Evolutionary conservation across 2,888 invertebrate species (phyloP).

Genomic region (Hypena proboscidalis): DNA sequence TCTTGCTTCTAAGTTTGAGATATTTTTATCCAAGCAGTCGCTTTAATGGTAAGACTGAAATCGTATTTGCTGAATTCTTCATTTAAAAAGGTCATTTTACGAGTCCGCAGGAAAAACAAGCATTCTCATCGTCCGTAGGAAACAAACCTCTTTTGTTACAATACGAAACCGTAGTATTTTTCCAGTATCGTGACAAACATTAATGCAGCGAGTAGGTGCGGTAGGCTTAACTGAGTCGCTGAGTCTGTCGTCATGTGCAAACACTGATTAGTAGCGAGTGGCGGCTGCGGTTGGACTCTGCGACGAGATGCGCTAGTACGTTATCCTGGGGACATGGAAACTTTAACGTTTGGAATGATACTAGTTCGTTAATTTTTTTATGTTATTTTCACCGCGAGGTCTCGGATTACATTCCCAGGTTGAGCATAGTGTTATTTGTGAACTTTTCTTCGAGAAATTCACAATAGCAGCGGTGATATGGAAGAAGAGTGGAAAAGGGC

Average conservation of each 20-base stretch:
- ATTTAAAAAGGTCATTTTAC: too few species aligned
- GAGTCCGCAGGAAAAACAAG: too few species aligned
- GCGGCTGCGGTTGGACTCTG: slow-evolving; percentile 50
- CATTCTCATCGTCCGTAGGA: neutral
- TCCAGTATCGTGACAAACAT: slow-evolving; percentile 1
- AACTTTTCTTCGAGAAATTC: too few species aligned
- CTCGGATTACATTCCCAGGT: neutral
- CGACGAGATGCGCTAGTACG: slow-evolving; percentile 36
- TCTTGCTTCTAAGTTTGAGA: too few species aligned
- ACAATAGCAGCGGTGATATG: too few species aligned
- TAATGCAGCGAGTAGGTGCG: slow-evolving; percentile 12
- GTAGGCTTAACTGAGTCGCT: slow-evolving; percentile 21
- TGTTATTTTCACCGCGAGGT: neutral
- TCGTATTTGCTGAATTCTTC: too few species aligned
- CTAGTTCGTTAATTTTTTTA: neutral
- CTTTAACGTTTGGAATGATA: slow-evolving; percentile 1
- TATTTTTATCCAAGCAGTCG: too few species aligned
- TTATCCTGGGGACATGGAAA: slow-evolving; percentile 22
- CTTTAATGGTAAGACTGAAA: too few species aligned
- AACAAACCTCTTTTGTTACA: neutral
- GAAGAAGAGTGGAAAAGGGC: too few species aligned
- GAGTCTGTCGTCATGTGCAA: slow-evolving; percentile 44
- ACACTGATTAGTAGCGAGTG: slow-evolving; percentile 60
- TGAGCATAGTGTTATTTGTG: too few species aligned
- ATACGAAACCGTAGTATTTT: neutral